These are phyloP conservation scores for Clunio marinus DNA, from an alignment of 2,888 invertebrate genomes.

Conservation along the genomic window DNA sequence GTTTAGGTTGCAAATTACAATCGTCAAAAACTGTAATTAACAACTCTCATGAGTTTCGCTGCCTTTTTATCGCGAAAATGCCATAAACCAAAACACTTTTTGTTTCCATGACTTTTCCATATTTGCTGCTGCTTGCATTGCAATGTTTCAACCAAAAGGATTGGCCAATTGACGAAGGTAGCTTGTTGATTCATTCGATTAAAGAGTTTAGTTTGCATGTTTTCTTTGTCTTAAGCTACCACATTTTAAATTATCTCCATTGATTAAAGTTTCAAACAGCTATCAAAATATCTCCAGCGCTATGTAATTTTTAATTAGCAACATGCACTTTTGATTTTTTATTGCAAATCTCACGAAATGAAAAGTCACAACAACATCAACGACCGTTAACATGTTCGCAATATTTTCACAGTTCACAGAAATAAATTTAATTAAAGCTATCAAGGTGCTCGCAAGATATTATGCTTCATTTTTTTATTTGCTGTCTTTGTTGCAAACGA, in stretches of 20 bases:
- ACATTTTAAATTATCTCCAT: neutral
- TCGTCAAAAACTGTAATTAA: slow-evolving; percentile 1
- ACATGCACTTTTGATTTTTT: neutral
- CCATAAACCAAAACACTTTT: neutral
- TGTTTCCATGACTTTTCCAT: too few relatives aligned
- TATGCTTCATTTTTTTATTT: too few relatives aligned
- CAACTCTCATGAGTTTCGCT: neutral
- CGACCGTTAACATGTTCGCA: neutral
- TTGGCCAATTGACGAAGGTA: neutral
- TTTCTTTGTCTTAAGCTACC: neutral
- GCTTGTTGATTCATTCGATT: neutral
- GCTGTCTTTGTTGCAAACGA: too few relatives aligned
- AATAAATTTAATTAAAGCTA: neutral
- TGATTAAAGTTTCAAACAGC: neutral
- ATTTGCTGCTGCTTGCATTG: too few relatives aligned
- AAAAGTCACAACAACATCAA: too few relatives aligned
- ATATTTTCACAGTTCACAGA: neutral
- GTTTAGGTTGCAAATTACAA: neutral
- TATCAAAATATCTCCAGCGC: neutral
- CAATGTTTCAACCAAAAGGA: neutral
- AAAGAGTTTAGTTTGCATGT: neutral
- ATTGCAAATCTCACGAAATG: too few relatives aligned
- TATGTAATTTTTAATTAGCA: neutral
- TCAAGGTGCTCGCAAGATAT: neutral
- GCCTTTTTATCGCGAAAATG: neutral